Percentiles rank a stretch among this genome's conserved stretches.
These are phyloP conservation scores for Strigamia transsilvanica DNA, from an alignment of 2,888 invertebrate genomes.

Conservation along the genomic window DNA sequence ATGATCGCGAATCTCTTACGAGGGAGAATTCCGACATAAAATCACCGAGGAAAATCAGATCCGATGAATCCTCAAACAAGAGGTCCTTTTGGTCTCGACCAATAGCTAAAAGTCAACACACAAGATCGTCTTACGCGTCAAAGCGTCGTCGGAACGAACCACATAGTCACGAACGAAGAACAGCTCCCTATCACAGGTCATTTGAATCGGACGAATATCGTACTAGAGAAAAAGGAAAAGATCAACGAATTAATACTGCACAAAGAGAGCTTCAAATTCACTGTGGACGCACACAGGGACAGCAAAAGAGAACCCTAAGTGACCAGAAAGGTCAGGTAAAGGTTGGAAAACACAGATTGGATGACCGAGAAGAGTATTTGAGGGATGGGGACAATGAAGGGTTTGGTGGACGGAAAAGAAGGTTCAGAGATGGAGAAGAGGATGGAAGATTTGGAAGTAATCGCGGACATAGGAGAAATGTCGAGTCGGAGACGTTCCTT, in stretches of 20 bases:
- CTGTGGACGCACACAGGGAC: background rate
- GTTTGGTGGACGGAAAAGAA: background rate
- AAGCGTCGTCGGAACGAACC: background rate
- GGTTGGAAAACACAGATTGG: background rate
- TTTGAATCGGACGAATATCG: background rate
- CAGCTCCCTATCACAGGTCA: background rate
- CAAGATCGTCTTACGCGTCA: background rate
- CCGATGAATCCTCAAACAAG: background rate
- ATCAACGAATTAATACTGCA: background rate
- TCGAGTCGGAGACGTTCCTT: background rate
- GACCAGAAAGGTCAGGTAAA: background rate
- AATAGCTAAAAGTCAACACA: background rate
- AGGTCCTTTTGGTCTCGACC: constrained; percentile 23
- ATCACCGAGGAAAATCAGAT: background rate
- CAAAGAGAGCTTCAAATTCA: background rate
- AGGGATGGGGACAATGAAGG: background rate
- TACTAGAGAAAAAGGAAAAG: background rate
- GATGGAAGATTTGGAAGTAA: background rate
- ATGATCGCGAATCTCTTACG: background rate
- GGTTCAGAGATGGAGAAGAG: background rate
- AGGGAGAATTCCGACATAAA: background rate
- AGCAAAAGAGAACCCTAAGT: background rate
- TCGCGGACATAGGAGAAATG: background rate
- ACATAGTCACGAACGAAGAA: background rate
- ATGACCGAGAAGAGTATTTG: background rate